A percentile compares a stretch with the other conserved stretches of the same genome.
phyloP scores from a whole-genome alignment of 1,140 invertebrate genomes.

The Drosophila orosa region DNA sequence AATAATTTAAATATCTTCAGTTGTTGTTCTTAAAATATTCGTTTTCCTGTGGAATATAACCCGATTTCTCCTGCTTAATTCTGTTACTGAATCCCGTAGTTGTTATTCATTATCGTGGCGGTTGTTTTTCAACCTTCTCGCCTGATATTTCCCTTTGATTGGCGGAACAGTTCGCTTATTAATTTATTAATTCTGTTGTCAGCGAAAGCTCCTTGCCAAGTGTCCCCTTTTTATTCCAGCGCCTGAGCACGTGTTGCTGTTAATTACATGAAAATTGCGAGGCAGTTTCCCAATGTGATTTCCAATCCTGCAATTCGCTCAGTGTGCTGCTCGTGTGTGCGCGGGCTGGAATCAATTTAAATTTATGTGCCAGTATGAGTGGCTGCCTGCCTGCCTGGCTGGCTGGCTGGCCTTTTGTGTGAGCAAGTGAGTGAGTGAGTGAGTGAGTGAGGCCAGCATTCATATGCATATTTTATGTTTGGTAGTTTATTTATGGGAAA shows the following conservation, averaged over 20 bases:
- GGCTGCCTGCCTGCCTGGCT: background rate
- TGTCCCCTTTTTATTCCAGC: background rate
- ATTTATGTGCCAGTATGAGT: constrained; percentile 27
- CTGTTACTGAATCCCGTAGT: background rate
- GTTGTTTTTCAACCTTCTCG: constrained; percentile 7
- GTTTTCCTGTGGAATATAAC: background rate
- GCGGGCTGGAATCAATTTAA: constrained; percentile 53
- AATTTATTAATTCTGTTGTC: constrained; percentile 22
- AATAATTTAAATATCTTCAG: background rate
- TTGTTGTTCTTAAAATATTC: background rate
- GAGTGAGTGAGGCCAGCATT: constrained; percentile 35
- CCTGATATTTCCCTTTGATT: constrained; percentile 7
- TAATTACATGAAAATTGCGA: constrained; percentile 23
- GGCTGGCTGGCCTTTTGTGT: constrained; percentile 17
- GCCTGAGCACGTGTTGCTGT: constrained; percentile 6
- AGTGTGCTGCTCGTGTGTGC: constrained; percentile 12
- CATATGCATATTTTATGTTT: constrained; percentile 61
- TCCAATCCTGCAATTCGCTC: constrained; percentile 3
- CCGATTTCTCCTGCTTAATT: background rate
- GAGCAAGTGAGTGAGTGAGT: constrained; percentile 3
- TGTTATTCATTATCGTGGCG: background rate
- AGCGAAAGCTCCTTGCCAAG: background rate
- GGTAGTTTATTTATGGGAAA: constrained; percentile 55
- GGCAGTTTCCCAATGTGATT: constrained; percentile 14
- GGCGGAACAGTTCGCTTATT: constrained; percentile 9